Evolutionary conservation across 2,797 vertebrate genomes (phyloP).

Genomic region (Eospalax fontanierii): DNA sequence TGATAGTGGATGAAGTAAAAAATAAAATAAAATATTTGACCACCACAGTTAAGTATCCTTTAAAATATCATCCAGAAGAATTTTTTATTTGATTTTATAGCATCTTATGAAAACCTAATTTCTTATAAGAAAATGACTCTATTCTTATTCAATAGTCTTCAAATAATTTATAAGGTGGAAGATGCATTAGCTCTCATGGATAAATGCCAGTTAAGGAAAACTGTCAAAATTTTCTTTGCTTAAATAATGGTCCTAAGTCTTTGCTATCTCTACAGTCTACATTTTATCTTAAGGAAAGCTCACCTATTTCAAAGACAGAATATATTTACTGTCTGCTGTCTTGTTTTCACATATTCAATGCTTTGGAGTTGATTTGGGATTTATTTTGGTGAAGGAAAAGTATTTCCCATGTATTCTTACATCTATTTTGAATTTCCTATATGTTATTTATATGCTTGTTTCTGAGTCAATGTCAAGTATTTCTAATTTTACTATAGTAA

Average conservation of each 20-base stretch:
- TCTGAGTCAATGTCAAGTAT: background rate
- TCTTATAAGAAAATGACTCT: background rate
- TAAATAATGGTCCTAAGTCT: too few relatives aligned
- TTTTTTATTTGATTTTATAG: background rate
- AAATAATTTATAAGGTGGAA: background rate
- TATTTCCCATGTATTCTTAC: background rate
- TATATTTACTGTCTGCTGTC: background rate
- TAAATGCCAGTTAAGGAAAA: background rate
- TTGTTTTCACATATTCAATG: background rate
- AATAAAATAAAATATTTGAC: slow-evolving; percentile 6
- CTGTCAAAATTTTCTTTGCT: background rate
- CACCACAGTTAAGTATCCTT: background rate
- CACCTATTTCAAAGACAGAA: background rate
- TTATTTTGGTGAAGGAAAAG: slow-evolving; percentile 45
- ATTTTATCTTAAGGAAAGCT: background rate
- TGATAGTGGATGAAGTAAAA: slow-evolving; percentile 36
- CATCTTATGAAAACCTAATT: background rate
- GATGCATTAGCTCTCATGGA: background rate
- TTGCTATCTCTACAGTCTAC: background rate
- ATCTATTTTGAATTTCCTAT: background rate
- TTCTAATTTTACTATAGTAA: slow-evolving; percentile 37
- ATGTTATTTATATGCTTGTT: background rate
- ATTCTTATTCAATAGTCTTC: background rate
- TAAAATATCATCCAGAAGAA: background rate
- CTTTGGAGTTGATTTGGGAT: slow-evolving; percentile 20